Evolutionary conservation across 2,113 vertebrate species (phyloP).

Genomic region (Clupea harengus): DNA sequence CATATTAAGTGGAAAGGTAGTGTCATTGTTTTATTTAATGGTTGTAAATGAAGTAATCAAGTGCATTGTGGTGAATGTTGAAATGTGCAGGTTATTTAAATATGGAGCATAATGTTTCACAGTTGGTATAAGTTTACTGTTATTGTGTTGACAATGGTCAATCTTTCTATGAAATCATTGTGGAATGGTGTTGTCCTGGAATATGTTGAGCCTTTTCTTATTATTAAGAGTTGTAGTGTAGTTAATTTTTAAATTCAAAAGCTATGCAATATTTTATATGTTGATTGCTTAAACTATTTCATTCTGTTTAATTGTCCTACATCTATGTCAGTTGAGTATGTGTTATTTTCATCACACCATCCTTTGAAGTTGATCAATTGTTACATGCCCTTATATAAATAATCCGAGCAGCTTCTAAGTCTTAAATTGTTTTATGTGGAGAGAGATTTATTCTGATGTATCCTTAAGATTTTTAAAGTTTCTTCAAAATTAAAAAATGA

Average conservation of each 20-base stretch:
- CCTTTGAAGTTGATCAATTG: not conserved
- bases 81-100: not conserved
- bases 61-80: not conserved
- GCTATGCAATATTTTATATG: constrained; percentile 11
- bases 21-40: not conserved
- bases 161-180: not conserved
- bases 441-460: not conserved
- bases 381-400: constrained; percentile 1
- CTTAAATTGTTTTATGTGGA: constrained; percentile 3
- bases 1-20: not conserved
- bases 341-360: not conserved
- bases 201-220: not conserved
- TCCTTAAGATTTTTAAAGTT: not conserved
- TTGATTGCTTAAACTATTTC: not conserved
- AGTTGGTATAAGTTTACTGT: not conserved
- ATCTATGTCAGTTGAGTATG: not conserved
- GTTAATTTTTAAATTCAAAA: not conserved
- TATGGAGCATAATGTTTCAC: not conserved
- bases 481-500: not conserved
- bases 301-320: not conserved
- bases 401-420: not conserved
- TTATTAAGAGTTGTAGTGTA: constrained; percentile 3
- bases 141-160: not conserved
- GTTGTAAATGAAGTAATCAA: not conserved
- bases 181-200: not conserved